Evolutionary conservation across 2,797 vertebrate genomes (phyloP).

Genomic region (Diplodus sargus): DNA sequence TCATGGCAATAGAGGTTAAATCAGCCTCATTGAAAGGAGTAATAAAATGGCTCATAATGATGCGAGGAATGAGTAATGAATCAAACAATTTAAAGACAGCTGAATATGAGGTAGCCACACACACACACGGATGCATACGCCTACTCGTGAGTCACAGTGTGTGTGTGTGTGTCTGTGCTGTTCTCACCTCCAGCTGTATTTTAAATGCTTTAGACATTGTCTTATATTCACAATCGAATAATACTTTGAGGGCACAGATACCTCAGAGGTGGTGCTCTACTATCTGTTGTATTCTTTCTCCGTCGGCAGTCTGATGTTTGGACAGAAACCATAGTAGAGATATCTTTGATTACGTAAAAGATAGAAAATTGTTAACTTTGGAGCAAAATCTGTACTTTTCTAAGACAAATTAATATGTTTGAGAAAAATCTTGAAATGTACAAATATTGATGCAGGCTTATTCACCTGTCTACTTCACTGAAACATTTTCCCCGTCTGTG

Average conservation of each 20-base stretch:
- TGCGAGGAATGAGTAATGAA: conserved; percentile 66
- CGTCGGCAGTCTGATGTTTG: neutral
- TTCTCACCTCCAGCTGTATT: neutral
- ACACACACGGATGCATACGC: conserved; percentile 10
- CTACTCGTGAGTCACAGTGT: neutral
- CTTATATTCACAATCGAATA: conserved; percentile 6
- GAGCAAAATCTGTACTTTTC: neutral
- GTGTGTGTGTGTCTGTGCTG: neutral
- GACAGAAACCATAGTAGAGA: neutral
- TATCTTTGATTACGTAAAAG: neutral
- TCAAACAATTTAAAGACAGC: conserved; percentile 49
- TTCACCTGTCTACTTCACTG: neutral
- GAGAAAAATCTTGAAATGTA: neutral
- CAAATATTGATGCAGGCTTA: neutral
- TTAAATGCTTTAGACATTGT: neutral
- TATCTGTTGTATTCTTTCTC: neutral
- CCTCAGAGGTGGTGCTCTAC: neutral
- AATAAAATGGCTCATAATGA: conserved; percentile 71
- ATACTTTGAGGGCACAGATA: conserved; percentile 13
- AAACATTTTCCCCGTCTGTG: neutral
- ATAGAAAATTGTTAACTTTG: neutral
- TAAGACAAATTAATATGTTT: conserved; percentile 1
- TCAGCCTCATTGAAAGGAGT: conserved; percentile 68
- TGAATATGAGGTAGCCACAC: conserved; percentile 42
- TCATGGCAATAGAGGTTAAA: conserved; percentile 72